Conservation (phyloP, 2,113 vertebrate genomes). For the Mellivora capensis region DNA sequence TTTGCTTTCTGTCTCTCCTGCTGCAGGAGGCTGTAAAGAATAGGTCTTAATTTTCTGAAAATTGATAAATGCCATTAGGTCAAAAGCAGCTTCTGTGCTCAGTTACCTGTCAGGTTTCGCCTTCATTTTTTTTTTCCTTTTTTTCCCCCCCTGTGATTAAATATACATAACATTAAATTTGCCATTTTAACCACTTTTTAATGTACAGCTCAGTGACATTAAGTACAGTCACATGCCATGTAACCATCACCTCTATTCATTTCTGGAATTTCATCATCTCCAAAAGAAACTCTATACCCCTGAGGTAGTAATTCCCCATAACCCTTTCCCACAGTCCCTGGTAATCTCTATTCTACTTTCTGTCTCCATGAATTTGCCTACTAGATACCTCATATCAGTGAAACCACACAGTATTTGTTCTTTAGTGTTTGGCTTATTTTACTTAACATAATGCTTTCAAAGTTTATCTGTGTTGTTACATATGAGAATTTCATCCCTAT, state of each 20-base stretch:
- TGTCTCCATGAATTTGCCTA: neutral
- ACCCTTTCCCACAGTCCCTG: neutral
- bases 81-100: neutral
- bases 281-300: neutral
- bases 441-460: neutral
- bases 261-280: neutral
- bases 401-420: neutral
- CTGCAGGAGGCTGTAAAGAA: neutral
- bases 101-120: neutral
- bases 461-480: neutral
- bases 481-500: neutral
- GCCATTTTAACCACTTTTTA: neutral
- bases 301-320: neutral
- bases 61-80: neutral
- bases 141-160: neutral
- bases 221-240: neutral
- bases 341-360: neutral
- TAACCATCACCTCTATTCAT: neutral
- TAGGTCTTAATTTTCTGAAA: neutral
- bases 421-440: neutral
- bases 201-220: neutral
- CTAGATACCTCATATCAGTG: neutral
- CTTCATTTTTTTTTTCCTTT: neutral
- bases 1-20: neutral
- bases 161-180: neutral